These are phyloP conservation scores for Anticlea derivata DNA, from an alignment of 2,888 invertebrate species.

Conservation along the genomic window DNA sequence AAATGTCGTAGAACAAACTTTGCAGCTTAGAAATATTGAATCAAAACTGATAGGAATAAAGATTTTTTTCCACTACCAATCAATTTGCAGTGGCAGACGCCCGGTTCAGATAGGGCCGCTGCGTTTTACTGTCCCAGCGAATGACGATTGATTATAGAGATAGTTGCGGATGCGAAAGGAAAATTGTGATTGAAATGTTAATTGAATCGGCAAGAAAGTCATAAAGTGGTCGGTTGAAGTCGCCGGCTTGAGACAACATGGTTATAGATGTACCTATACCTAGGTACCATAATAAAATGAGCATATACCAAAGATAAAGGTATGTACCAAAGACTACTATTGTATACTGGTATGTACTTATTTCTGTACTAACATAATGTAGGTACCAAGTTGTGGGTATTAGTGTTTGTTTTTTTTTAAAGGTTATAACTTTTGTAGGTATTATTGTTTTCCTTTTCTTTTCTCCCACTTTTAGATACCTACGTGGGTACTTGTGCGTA, in stretches of 20 bases:
- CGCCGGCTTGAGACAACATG: conserved; percentile 1
- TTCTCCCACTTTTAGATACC: too few species aligned
- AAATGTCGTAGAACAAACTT: too few species aligned
- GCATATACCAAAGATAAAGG: too few species aligned
- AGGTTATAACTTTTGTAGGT: too few species aligned
- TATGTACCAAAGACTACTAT: too few species aligned
- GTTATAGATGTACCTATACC: background rate
- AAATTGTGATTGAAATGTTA: conserved; percentile 48
- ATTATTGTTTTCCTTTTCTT: too few species aligned
- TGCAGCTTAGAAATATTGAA: background rate
- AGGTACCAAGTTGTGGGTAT: too few species aligned
- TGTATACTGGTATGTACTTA: too few species aligned
- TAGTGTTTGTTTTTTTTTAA: too few species aligned
- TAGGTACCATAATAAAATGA: background rate
- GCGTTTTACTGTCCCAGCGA: conserved; percentile 44
- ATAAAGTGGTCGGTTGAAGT: conserved; percentile 25
- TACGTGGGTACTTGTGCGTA: too few species aligned
- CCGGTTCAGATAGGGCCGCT: conserved; percentile 2
- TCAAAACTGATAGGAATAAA: background rate
- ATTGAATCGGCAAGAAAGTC: conserved; percentile 35
- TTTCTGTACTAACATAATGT: too few species aligned
- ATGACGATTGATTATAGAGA: conserved; percentile 44
- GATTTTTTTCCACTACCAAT: background rate
- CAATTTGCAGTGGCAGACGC: background rate
- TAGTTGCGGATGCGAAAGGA: conserved; percentile 35